These are phyloP conservation scores for Micropoecilia bifurca DNA, from an alignment of 2,797 vertebrate species.

Conservation along the genomic window DNA sequence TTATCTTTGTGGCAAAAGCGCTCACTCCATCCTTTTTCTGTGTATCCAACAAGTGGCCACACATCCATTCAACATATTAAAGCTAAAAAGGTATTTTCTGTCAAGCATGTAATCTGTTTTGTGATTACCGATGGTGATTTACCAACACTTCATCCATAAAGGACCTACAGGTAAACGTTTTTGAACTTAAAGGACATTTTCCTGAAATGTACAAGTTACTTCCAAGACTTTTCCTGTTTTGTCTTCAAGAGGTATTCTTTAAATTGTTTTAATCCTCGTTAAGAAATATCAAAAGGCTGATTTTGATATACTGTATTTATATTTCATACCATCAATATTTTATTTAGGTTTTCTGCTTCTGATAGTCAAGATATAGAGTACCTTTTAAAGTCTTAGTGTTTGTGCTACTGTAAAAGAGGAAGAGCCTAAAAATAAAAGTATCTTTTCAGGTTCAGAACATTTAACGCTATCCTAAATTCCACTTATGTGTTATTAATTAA, in stretches of 20 bases:
- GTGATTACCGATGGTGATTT: neutral
- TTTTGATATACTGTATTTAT: neutral
- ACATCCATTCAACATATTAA: neutral
- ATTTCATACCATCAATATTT: neutral
- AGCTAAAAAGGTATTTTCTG: neutral
- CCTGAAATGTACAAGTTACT: neutral
- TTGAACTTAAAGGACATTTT: neutral
- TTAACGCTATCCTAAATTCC: neutral
- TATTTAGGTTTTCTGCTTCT: neutral
- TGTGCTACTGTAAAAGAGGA: neutral
- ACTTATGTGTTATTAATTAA: neutral
- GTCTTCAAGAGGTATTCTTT: too few species aligned
- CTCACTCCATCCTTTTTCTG: neutral
- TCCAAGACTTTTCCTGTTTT: neutral
- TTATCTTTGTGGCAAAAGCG: neutral
- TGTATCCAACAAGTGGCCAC: neutral
- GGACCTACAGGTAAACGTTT: neutral
- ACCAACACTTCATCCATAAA: neutral
- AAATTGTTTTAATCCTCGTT: neutral
- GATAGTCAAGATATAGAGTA: neutral
- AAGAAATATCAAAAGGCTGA: neutral
- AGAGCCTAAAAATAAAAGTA: neutral
- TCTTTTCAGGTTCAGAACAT: neutral
- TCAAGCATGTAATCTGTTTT: neutral
- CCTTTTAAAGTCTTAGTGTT: neutral